Conservation (phyloP, 1,140 invertebrate genomes). For the Doryteuthis pealeii region DNA sequence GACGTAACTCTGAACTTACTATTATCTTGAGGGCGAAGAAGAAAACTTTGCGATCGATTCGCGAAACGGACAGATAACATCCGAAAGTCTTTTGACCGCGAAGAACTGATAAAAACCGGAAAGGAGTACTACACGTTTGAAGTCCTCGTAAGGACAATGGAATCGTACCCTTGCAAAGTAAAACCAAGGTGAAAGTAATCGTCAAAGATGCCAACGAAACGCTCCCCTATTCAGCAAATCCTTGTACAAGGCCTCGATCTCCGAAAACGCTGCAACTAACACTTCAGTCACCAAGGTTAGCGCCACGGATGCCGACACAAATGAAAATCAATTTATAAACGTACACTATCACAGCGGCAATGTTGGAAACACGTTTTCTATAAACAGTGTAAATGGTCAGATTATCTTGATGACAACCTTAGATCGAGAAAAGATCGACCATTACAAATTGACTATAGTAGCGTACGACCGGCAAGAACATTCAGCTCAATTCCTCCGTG, state of each 20-base stretch:
- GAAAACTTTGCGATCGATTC: constrained; percentile 87
- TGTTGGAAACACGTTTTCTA: constrained; percentile 64
- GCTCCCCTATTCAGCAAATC: constrained; percentile 78
- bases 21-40: constrained; percentile 77
- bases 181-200: constrained; percentile 69
- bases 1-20: constrained; percentile 87
- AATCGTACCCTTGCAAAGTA: constrained; percentile 34
- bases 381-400: constrained; percentile 43
- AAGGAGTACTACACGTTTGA: constrained; percentile 42
- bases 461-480: constrained; percentile 85
- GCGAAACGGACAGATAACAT: constrained; percentile 81
- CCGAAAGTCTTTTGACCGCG: constrained; percentile 65
- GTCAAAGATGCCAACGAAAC: constrained; percentile 94
- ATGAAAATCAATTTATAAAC: constrained; percentile 71
- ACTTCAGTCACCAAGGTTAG: constrained; percentile 76
- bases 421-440: constrained; percentile 74
- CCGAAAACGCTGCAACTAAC: constrained; percentile 72
- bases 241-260: constrained; percentile 82
- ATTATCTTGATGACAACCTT: constrained; percentile 65
- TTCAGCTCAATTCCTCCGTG: constrained; percentile 63
- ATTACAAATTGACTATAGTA: constrained; percentile 41
- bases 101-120: constrained; percentile 36
- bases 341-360: constrained; percentile 72
- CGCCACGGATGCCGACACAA: constrained; percentile 73
- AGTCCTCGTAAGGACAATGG: constrained; percentile 50